Percentiles rank a stretch among this genome's conserved stretches.
phyloP scores from a whole-genome alignment of 2,797 vertebrate species.

The Eulemur coronatus region DNA sequence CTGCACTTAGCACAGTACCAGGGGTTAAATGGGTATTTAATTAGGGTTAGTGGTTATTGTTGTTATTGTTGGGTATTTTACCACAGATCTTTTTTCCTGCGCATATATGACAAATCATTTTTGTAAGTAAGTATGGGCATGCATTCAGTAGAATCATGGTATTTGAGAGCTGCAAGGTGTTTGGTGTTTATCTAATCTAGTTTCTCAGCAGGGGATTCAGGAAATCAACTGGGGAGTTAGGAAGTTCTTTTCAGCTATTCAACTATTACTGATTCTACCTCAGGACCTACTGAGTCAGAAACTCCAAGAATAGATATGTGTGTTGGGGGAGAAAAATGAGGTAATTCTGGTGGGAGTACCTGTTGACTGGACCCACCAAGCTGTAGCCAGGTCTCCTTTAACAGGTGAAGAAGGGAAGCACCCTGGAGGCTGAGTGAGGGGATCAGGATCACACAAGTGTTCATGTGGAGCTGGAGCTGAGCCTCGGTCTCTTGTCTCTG shows the following conservation, averaged over 20 bases:
- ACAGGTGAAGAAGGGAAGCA: background rate
- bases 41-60: background rate
- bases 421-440: background rate
- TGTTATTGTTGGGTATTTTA: background rate
- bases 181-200: background rate
- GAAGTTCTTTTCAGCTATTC: background rate
- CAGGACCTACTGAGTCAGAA: conserved; percentile 2
- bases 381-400: background rate
- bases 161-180: background rate
- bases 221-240: background rate
- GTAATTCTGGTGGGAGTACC: background rate
- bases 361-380: background rate
- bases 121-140: background rate
- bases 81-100: background rate
- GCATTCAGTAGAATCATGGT: background rate
- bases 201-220: conserved; percentile 2
- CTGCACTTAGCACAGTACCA: background rate
- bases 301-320: background rate
- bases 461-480: background rate
- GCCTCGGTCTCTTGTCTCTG: background rate
- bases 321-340: background rate
- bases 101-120: background rate
- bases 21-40: background rate
- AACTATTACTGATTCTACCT: background rate
- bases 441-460: background rate